Evolutionary conservation across 35 echinoderm and acorn worm species (phyloP).

Genomic region (Ptychodera flava): DNA sequence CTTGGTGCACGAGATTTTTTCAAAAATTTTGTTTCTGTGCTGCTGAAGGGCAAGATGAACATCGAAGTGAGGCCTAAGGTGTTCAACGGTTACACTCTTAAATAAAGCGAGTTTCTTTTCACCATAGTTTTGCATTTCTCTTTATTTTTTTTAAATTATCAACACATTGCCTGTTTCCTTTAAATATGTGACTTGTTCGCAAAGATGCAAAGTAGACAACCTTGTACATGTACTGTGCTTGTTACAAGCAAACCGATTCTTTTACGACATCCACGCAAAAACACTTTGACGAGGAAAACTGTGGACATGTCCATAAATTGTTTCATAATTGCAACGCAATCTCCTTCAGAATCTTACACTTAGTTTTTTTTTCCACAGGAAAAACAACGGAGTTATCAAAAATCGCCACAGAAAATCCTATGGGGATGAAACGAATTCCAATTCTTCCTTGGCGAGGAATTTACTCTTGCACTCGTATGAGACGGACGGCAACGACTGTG

Average conservation of each 20-base stretch:
- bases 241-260: not conserved
- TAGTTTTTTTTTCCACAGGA: not conserved
- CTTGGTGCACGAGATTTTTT: too few relatives aligned
- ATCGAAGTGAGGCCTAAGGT: too few relatives aligned
- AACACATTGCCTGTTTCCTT: too few relatives aligned
- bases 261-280: not conserved
- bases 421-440: not conserved
- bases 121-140: too few relatives aligned
- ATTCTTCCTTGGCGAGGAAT: not conserved
- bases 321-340: not conserved
- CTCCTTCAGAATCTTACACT: not conserved
- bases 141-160: too few relatives aligned
- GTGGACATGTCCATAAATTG: not conserved
- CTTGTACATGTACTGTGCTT: not conserved
- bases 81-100: too few relatives aligned
- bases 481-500: not conserved
- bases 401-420: not conserved
- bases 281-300: not conserved
- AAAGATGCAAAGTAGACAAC: too few relatives aligned
- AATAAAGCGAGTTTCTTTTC: too few relatives aligned
- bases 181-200: too few relatives aligned
- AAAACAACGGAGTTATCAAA: not conserved
- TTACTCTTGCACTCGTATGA: not conserved
- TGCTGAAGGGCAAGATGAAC: too few relatives aligned
- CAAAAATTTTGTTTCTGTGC: too few relatives aligned